A percentile compares a stretch with the other conserved stretches of the same genome.
phyloP scores from a whole-genome alignment of 2,888 invertebrate species.

The Mylabris sibirica region DNA sequence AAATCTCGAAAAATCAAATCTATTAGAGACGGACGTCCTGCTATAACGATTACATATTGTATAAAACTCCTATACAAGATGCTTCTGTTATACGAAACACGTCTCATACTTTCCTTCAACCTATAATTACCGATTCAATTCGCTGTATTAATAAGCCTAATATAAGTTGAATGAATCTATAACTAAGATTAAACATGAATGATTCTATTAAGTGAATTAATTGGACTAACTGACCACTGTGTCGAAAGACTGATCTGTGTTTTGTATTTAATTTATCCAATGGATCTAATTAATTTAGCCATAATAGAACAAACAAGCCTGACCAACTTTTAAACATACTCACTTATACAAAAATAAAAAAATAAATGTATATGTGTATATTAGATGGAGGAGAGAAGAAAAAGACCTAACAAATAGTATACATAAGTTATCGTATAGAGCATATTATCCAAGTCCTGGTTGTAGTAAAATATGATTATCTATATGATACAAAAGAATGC shows the following conservation, averaged over 20 bases:
- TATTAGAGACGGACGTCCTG: too few species aligned
- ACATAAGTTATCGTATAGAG: conserved; percentile 28
- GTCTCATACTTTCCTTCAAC: too few species aligned
- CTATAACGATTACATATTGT: too few species aligned
- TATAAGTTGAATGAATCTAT: too few species aligned
- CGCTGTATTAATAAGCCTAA: too few species aligned
- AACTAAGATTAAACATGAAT: background rate
- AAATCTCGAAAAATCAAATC: too few species aligned
- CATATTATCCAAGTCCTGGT: conserved; percentile 23
- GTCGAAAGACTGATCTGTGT: background rate
- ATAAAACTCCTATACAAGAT: too few species aligned
- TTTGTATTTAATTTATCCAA: background rate
- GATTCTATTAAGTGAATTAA: background rate
- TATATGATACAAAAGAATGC: conserved; percentile 32
- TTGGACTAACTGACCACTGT: background rate
- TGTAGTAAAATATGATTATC: conserved; percentile 35
- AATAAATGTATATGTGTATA: too few species aligned
- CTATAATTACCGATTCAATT: too few species aligned
- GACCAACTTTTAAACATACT: conserved; percentile 20
- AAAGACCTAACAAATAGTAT: conserved; percentile 27
- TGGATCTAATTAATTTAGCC: too few species aligned
- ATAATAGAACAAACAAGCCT: background rate
- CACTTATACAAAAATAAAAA: conserved; percentile 12
- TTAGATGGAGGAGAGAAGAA: background rate
- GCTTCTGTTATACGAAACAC: too few species aligned